These are phyloP conservation scores for Malurus elegans DNA, from an alignment of 2,113 vertebrate species.

Conservation along the genomic window DNA sequence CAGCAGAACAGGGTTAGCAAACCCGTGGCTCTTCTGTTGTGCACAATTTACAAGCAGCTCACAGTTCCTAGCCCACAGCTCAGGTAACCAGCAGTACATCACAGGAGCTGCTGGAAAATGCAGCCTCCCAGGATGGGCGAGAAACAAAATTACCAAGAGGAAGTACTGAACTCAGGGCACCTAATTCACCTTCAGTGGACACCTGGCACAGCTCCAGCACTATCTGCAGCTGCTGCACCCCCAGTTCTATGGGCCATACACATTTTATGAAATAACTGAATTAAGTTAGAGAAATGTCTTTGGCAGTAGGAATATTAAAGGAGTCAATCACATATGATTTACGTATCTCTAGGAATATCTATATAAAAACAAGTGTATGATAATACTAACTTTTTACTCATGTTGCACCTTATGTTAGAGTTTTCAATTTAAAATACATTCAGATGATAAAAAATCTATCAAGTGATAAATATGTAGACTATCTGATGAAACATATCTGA, in stretches of 20 bases:
- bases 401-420: not conserved
- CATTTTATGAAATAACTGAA: not conserved
- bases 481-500: not conserved
- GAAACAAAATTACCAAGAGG: not conserved
- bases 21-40: not conserved
- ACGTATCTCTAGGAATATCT: not conserved
- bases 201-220: not conserved
- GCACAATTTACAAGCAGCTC: not conserved
- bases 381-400: not conserved
- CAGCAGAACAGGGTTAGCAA: not conserved
- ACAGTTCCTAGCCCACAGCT: not conserved
- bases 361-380: not conserved
- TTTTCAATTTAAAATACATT: not conserved
- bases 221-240: rapidly evolving
- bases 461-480: not conserved
- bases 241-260: rapidly evolving
- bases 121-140: not conserved
- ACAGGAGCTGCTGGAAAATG: not conserved
- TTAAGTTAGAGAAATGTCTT: not conserved
- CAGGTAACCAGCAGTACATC: rapidly evolving
- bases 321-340: not conserved
- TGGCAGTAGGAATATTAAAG: not conserved
- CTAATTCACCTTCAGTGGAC: not conserved
- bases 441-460: not conserved
- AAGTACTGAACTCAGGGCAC: not conserved